These are phyloP conservation scores for Abramis brama DNA, from an alignment of 2,113 vertebrate species.

Conservation along the genomic window DNA sequence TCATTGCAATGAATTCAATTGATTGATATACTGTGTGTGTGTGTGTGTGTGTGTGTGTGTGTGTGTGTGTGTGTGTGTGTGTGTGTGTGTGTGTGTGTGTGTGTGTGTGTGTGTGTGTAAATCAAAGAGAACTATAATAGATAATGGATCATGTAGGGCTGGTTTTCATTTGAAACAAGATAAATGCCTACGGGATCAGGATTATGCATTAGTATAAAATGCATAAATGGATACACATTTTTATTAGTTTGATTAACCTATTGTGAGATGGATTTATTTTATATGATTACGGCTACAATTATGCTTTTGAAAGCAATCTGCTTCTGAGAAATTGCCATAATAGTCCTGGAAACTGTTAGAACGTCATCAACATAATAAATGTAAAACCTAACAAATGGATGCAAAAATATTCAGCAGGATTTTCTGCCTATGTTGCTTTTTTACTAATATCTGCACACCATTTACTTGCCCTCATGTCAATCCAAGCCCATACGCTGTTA, in stretches of 20 bases:
- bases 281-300: not conserved
- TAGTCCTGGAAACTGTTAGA: not conserved
- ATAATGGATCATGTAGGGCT: not conserved
- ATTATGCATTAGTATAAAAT: not conserved
- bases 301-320: constrained; percentile 15
- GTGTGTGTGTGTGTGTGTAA: not conserved
- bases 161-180: not conserved
- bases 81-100: too few relatives aligned
- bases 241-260: constrained; percentile 1
- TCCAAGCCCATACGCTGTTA: not conserved
- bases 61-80: too few relatives aligned
- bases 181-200: not conserved
- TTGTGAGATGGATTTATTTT: not conserved
- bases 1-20: too few relatives aligned
- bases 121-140: not conserved
- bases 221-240: not conserved
- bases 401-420: not conserved
- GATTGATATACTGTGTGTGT: too few relatives aligned
- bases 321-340: not conserved
- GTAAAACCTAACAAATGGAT: not conserved
- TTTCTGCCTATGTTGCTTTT: not conserved
- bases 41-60: too few relatives aligned
- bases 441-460: not conserved
- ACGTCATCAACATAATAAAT: not conserved
- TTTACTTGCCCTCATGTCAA: not conserved